Base-by-base conservation (phyloP, 2,797 vertebrate genomes). In the Muscicapa comitata region DNA sequence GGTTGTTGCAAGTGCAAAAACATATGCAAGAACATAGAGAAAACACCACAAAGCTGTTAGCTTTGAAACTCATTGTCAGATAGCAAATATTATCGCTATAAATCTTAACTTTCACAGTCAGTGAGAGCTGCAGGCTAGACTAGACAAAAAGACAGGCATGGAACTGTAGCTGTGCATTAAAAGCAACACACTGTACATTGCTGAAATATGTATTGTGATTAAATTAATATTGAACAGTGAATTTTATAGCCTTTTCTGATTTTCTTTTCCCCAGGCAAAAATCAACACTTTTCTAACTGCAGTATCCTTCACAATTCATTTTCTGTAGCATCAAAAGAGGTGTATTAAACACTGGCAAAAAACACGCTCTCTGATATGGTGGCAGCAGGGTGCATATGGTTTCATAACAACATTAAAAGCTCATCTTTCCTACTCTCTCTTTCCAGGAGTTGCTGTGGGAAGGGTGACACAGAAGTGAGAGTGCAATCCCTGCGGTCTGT, bases 31-130 rank as follows among this genome's bases (percentile, higher is more conserved):
- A 76, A 90, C 82, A 91, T 70, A 78, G 55, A 84, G 66, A 90
- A 94, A 94, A 72, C 76, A 94, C 66, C 59, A 70, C 63, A 94
- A 91, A 94, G 71, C 87, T 94, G 87, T 88, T 91, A 86, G 89
- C 62, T 90, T 78, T 88, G 53, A 78, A 95, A 90, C 33, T 91
- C 66, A 9, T 78, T 92, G 94, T 94, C 93, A 96, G 89, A 96
- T 50, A 94, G 89, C 55, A 93, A 95, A 96, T 94, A 97, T 90
- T 95, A 86, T 91, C 0, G 0, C 53, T 53, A 93, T 96, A 93
- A 94, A 95, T 96, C 95, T 94, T 84, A 94, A 81, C 91, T 93
- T 95, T 90, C 91, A 73, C 50, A 96, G 82, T 40, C 91, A 94
- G 40, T 0, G 0, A 96, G 58, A 91, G 91, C 93, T 96, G 55